Evolutionary conservation across 2,797 vertebrate species (phyloP), one percentile per base, ranked within the genome.

Genomic region (Argentina silus): DNA sequence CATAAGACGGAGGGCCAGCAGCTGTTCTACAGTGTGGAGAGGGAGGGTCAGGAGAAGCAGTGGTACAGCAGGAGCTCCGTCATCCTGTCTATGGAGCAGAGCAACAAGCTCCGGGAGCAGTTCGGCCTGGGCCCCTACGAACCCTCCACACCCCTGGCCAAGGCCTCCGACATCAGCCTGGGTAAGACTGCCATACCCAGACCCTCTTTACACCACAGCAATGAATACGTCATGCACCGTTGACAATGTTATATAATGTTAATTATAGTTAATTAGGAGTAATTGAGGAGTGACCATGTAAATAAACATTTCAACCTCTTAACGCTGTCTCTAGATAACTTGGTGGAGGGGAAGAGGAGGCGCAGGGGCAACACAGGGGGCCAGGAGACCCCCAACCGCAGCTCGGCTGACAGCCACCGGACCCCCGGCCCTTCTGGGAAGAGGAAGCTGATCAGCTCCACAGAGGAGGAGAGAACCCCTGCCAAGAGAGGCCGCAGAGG

Each of bases 131-230:
- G 96, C 1, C 98, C 98, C 2, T 98, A 96, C 0, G 95, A 97
- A 70, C 96, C 97, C 27, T 79, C 90, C 62, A 94, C 93, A 0
- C 96, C 96, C 0, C 92, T 97, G 78, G 86, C 95, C 78, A 97
- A 97, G 90, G 97, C 96, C 62, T 96, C 97, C 0, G 98, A 99
- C 89, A 98, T 99, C 92, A 99, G 98, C 82, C 95, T 99, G 0
- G 98, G 98, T 99, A 74, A 88, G 92, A 66, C 2, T 1, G 14
- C 27, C 1, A 0, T 27, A 11, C 12, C 47, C 15, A 1, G 0
- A 15, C 55, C 57, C 7, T 10, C 8, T 10, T 11, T 27, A 0
- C 10, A 36, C 11, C 27, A 36, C 27, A 36, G 27, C 27, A 36
- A 36, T 36, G 27, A 4, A 36, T 36, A 36, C 2, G 27, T 36